Percentiles rank a stretch among this genome's conserved stretches.
phyloP scores from a whole-genome alignment of 2,113 vertebrate genomes.

The Campylomormyrus numenius region DNA sequence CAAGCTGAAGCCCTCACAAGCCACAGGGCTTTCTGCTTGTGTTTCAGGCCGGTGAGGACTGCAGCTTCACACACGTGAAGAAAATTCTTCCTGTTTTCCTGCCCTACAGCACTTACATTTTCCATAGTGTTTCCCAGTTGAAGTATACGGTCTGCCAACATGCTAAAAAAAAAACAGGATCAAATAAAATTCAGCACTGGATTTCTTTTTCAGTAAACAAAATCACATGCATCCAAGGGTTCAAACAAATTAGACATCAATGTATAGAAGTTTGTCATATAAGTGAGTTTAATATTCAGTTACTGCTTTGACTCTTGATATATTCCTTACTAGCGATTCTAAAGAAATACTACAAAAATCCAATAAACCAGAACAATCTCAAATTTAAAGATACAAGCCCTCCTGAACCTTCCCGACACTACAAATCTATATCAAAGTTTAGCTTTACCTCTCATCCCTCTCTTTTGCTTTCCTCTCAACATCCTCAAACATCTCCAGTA shows the following conservation, averaged over 20 bases:
- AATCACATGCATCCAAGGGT: neutral
- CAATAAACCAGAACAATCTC: neutral
- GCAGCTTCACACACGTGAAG: neutral
- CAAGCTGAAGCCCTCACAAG: neutral
- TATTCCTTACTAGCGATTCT: neutral
- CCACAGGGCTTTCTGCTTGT: neutral
- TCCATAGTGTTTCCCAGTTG: slow-evolving; percentile 65
- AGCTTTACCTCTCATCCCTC: slow-evolving; percentile 68
- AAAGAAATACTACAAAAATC: neutral
- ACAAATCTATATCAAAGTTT: neutral
- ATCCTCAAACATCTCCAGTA: slow-evolving; percentile 78
- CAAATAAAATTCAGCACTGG: slow-evolving; percentile 11
- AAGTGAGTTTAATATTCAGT: neutral
- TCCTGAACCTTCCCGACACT: neutral
- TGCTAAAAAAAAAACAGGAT: slow-evolving; percentile 51
- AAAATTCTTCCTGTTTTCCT: neutral
- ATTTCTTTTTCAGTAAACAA: neutral
- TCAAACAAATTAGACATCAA: neutral
- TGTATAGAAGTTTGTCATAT: neutral
- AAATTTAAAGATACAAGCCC: neutral
- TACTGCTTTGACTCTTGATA: neutral
- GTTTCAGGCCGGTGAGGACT: neutral
- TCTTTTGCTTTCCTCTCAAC: slow-evolving; percentile 78
- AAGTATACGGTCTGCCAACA: slow-evolving; percentile 62
- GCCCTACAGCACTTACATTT: slow-evolving; percentile 62